phyloP scores from a whole-genome alignment of 1,140 invertebrate species.

The Dendrolimus kikuchii region DNA sequence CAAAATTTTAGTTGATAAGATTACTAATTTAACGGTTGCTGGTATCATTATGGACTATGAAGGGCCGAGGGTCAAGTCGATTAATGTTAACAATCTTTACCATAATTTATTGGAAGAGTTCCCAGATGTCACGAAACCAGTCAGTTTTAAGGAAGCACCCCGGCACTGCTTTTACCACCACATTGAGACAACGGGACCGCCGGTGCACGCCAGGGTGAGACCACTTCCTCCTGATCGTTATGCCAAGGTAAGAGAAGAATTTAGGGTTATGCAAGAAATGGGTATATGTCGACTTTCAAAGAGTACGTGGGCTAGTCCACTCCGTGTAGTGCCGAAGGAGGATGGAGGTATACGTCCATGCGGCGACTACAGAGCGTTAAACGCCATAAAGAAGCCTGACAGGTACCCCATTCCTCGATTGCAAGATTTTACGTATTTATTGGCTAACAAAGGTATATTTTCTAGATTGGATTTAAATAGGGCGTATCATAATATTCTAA shows the following conservation, averaged over 20 bases:
- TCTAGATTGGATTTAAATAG: constrained; percentile 6
- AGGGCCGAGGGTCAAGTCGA: constrained; percentile 7
- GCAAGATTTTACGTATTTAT: constrained; percentile 11
- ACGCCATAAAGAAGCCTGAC: constrained; percentile 12
- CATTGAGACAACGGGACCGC: constrained; percentile 11
- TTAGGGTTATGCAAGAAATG: constrained; percentile 10
- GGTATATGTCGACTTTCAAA: constrained; percentile 16
- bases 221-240: constrained; percentile 4
- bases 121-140: constrained; percentile 11
- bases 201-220: not conserved
- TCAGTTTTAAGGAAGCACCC: constrained; percentile 9
- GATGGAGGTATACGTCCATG: constrained; percentile 10
- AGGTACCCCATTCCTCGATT: constrained; percentile 12
- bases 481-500: constrained; percentile 4
- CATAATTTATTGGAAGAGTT: constrained; percentile 8
- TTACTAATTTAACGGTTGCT: not conserved
- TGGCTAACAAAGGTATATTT: constrained; percentile 8
- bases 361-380: constrained; percentile 12
- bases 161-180: constrained; percentile 6
- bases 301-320: constrained; percentile 12
- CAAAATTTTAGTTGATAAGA: not conserved
- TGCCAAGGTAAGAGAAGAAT: constrained; percentile 11
- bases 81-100: constrained; percentile 4
- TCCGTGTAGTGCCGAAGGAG: constrained; percentile 14
- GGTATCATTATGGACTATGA: not conserved